phyloP scores from a whole-genome alignment of 2,113 vertebrate species.

The Podarcis muralis region DNA sequence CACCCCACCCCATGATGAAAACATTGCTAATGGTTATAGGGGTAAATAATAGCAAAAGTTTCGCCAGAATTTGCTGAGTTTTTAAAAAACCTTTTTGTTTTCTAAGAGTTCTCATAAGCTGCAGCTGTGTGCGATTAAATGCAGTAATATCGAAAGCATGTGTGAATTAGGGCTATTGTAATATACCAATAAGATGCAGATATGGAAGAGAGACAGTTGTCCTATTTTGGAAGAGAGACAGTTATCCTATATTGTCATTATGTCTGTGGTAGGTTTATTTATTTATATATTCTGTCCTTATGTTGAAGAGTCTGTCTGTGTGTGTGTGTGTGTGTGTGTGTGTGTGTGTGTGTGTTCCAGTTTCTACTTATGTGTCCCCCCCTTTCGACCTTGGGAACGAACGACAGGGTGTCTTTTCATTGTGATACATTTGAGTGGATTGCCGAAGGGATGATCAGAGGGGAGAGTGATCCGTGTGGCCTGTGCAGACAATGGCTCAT shows the following conservation, averaged over 20 bases:
- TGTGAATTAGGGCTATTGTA: constrained; percentile 76
- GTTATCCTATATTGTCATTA: constrained; percentile 49
- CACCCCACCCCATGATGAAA: constrained; percentile 36
- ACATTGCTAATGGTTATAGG: constrained; percentile 62
- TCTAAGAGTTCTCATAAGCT: constrained; percentile 75
- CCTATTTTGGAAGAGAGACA: neutral
- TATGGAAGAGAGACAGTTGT: constrained; percentile 56
- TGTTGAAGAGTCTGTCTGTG: neutral
- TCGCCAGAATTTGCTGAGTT: constrained; percentile 67
- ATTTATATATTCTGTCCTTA: neutral
- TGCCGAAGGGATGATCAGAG: neutral
- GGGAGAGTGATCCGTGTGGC: neutral
- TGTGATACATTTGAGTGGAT: neutral
- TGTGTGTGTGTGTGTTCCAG: too few relatives aligned
- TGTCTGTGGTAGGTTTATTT: neutral
- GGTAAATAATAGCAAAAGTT: constrained; percentile 72
- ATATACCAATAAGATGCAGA: constrained; percentile 72
- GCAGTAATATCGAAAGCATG: constrained; percentile 82
- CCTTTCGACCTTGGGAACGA: constrained; percentile 13
- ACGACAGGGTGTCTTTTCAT: neutral
- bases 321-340: too few relatives aligned
- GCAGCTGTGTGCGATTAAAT: constrained; percentile 82
- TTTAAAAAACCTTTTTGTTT: constrained; percentile 71
- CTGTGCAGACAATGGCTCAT: neutral
- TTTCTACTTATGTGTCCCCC: neutral